Base-by-base conservation (phyloP, 2,113 vertebrate genomes). In the Equus quagga region DNA sequence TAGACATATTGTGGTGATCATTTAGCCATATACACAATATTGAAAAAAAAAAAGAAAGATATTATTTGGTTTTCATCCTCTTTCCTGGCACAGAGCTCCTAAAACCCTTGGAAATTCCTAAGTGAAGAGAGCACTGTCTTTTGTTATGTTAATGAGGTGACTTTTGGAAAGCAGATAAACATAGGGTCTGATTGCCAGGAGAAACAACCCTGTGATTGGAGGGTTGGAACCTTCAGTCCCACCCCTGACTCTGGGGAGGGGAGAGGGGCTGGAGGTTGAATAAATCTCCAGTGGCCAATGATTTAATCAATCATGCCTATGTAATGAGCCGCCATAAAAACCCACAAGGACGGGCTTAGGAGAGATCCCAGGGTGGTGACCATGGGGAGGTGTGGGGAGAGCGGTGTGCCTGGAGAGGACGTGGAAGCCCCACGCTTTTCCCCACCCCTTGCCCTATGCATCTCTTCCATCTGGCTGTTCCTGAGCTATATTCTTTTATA, bases 321-420 rank as follows among this genome's bases (percentile, higher is more conserved):
- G 76, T 6, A 13, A 10, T 4, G 76, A 62, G 18, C 64, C 84
- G 19, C 17, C 23, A 4, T 31, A 24, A 44, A 51, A 41, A 28
- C 46, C 72, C 93, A 21, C 2, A 8, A 41, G 73, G 41, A 11
- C 2, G 17, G 76, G 56, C 41, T 51, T 13, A 8, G 31, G 73
- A 6, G 33, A 3, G 8, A 28, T 21, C 8, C 92, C 28, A 3
- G 56, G 28, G 2, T 21, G 33, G 75, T 19, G 84, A 11, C 0
- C 51, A 4, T 0, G 4, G 36, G 84, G 83, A 26, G 19, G 6
- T 13, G 5, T 9, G 15, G 41, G 23, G 36, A 10, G 11, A 3
- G 49, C 1, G 0, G 23, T 54, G 51, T 0, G 1, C 9, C 36
- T 3, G n/a, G 21, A 3, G n/a, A 11, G 19, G 18, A 14, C 31